phyloP scores from a whole-genome alignment of 2,113 vertebrate species.

The Labeo rohita region DNA sequence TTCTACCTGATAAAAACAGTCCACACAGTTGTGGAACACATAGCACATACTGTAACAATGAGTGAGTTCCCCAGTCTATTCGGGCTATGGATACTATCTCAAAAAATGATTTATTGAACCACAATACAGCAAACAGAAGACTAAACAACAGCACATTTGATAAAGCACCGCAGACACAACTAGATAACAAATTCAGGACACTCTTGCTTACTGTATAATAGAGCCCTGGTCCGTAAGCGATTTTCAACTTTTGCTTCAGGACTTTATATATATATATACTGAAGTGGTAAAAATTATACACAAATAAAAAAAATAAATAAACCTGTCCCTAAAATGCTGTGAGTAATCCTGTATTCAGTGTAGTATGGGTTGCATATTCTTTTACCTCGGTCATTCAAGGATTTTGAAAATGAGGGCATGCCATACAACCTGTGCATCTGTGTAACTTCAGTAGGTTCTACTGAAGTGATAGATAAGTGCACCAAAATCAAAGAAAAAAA shows the following conservation, averaged over 20 bases:
- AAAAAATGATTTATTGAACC: slow-evolving; percentile 25
- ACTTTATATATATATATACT: background rate
- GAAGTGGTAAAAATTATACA: background rate
- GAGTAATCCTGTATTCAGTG: background rate
- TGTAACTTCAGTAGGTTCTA: background rate
- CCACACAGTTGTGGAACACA: background rate
- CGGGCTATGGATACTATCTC: background rate
- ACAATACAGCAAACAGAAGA: slow-evolving; percentile 35
- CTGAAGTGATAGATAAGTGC: no score
- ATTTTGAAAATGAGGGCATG: background rate
- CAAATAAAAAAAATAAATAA: background rate
- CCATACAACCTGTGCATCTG: background rate
- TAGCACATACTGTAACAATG: background rate
- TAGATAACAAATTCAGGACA: background rate
- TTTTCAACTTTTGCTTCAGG: background rate
- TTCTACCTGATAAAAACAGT: slow-evolving; percentile 9
- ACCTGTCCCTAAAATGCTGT: background rate
- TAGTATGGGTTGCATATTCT: background rate
- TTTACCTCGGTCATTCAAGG: background rate
- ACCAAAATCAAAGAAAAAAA: no score
- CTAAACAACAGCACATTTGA: slow-evolving; percentile 41
- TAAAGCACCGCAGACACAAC: slow-evolving; percentile 26
- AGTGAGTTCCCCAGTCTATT: background rate
- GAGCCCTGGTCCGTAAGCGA: no score
- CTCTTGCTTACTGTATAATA: background rate